Conservation (phyloP, 2,797 vertebrate species). For the Acanthiza pusilla region DNA sequence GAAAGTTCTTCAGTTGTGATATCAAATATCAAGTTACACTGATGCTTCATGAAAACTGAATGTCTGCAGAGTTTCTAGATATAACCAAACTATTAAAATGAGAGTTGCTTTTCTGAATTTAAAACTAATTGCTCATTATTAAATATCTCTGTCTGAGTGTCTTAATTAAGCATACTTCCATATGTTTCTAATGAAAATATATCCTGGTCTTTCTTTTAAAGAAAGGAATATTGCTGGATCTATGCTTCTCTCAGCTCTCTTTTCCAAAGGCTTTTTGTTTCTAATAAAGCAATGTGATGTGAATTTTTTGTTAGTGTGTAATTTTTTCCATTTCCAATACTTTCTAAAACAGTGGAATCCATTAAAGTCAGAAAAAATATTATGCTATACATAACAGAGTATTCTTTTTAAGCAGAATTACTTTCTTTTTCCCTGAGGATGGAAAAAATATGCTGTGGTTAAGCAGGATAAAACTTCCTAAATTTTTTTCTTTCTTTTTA, state of each 20-base stretch:
- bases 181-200: neutral
- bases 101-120: neutral
- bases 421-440: constrained; percentile 18
- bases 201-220: neutral
- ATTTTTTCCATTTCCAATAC: constrained; percentile 53
- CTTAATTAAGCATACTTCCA: neutral
- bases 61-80: neutral
- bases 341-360: constrained; percentile 57
- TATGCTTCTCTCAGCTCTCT: neutral
- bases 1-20: neutral
- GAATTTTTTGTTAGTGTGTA: constrained; percentile 40
- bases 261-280: neutral
- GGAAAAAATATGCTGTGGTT: constrained; percentile 48
- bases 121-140: neutral
- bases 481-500: constrained; percentile 19
- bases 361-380: constrained; percentile 58
- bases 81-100: neutral
- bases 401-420: constrained; percentile 55
- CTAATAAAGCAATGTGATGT: constrained; percentile 52
- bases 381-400: constrained; percentile 57
- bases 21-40: neutral
- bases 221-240: neutral
- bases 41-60: neutral
- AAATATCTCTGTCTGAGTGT: neutral
- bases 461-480: constrained; percentile 52